Evolutionary conservation across 2,888 invertebrate species (phyloP), one percentile per base, ranked within the genome.

Genomic region (Orthosia gracilis): DNA sequence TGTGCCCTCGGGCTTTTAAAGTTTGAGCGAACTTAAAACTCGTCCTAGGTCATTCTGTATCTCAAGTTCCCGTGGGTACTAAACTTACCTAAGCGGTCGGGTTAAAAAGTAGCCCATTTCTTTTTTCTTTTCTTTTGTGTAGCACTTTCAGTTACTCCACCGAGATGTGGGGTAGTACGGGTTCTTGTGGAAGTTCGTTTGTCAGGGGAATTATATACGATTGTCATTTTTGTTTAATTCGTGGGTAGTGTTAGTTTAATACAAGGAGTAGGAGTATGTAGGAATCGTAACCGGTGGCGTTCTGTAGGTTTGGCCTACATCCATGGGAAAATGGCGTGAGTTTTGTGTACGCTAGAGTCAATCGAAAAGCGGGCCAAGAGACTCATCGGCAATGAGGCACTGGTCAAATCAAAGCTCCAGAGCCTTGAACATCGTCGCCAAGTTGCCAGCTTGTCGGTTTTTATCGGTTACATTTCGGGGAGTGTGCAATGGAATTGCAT

Each of bases 31-130:
- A 85, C 71, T 85, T 80, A 70, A 81, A 78, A 80, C 75, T 70
- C 17, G 45, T n/a, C 59, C 75, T 57, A 55, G 62, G 72, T 80
- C 83, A 76, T 73, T 78, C 65, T 72, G 64, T 77, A 77, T 83
- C 76, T 75, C 59, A 21, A 70, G 50, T 61, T 78, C 83, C 85
- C 81, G 49, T 31, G 73, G 74, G 83, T 58, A 54, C 65, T 74
- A 81, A 84, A 84, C 72, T 84, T 84, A 78, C 71, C 70, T 80
- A 85, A 84, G 80, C 82, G 85, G 83, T 83, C 62, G 81, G 66
- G 81, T 78, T 85, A 78, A 81, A 75, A 84, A 83, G 66, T 67
- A 75, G 57, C 71, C 69, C 70, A 52, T 63, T 68, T 31, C 55
- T 78, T 84, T 69, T 75, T 80, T 73, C 66, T 74, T 78, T 83